Base-by-base conservation (phyloP, 2,113 vertebrate species). In the Chloropsis cyanopogon region DNA sequence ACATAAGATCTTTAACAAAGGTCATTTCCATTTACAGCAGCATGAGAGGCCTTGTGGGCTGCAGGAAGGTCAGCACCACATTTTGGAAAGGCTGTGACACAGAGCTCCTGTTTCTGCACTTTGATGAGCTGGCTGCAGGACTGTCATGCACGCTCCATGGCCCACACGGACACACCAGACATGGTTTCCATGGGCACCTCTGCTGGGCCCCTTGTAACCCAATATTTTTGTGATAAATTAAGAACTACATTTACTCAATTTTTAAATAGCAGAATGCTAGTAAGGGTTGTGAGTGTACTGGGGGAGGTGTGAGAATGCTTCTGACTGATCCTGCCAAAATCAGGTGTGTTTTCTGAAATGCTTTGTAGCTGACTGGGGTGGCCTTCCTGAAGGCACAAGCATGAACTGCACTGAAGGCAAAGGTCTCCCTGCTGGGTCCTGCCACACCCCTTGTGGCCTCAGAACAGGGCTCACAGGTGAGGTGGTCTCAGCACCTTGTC, bases 1-100 rank as follows among this genome's bases (percentile, higher is more conserved):
- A 8, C 8, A 11, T 20, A 26, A 4, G 10, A 60, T 81, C 64
- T 86, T 91, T 69, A 61, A 42, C 37, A 66, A 69, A 92, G 60
- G 15, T 37, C 1, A 15, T 86, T 83, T 77, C 63, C 46, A 72
- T 61, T 73, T 54, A 16, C 14, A 49, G 9, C 39, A 66, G 19
- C 50, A 69, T 0, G 7, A 72, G n/a, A 22, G 54, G 41, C 25
- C 72, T 11, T 0, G 0, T 0, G 0, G 71, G 24, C 57, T 1
- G 1, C 0, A 1, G 76, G 88, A 70, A 53, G 56, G 42, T 49
- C 31, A 31, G 12, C 4, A 13, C 24, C 21, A 10, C 0, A 1
- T 35, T 90, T 77, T 57, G n/a, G 66, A 37, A 26, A n/a, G 54
- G 42, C 66, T 87, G 47, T 82, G 63, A 41, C 16, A 18, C 10